phyloP scores from a whole-genome alignment of 2,113 vertebrate species.

The Brachionichthys hirsutus region DNA sequence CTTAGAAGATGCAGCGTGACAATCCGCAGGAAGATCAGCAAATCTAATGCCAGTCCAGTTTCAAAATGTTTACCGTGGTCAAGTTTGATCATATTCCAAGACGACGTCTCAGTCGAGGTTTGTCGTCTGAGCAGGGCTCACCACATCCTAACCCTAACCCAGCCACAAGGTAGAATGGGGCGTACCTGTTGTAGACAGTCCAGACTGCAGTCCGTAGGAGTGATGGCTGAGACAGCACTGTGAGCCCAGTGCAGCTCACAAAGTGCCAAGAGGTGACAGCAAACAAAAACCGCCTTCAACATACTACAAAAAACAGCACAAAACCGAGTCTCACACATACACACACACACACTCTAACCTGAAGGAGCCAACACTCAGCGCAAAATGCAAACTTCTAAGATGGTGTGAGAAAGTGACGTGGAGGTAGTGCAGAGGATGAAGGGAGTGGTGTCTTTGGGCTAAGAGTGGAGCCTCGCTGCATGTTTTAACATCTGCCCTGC shows the following conservation, averaged over 20 bases:
- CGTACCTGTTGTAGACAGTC: constrained; percentile 72
- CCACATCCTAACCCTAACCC: too few species aligned
- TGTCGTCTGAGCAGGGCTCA: too few species aligned
- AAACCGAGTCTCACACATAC: background rate
- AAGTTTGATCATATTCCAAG: too few species aligned
- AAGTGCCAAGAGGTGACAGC: constrained; percentile 23
- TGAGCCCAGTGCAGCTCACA: constrained; percentile 7
- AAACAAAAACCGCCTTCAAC: constrained; percentile 42
- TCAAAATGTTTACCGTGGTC: too few species aligned
- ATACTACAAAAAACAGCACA: constrained; percentile 43
- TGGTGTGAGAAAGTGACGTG: constrained; percentile 1
- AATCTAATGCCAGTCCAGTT: too few species aligned
- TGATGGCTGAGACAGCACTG: constrained; percentile 8
- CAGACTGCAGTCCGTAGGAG: constrained; percentile 68
- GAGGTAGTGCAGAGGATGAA: constrained; percentile 12
- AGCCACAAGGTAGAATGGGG: background rate
- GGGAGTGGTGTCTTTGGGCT: constrained; percentile 67
- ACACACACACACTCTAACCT: background rate
- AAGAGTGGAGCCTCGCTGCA: constrained; percentile 18
- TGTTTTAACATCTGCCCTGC: constrained; percentile 21
- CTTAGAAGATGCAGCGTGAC: too few species aligned
- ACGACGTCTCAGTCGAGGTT: too few species aligned
- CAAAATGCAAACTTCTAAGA: background rate
- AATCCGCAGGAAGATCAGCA: too few species aligned
- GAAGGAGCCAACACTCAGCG: background rate